phyloP scores from a whole-genome alignment of 1,140 invertebrate genomes.

The Patella vulgata region DNA sequence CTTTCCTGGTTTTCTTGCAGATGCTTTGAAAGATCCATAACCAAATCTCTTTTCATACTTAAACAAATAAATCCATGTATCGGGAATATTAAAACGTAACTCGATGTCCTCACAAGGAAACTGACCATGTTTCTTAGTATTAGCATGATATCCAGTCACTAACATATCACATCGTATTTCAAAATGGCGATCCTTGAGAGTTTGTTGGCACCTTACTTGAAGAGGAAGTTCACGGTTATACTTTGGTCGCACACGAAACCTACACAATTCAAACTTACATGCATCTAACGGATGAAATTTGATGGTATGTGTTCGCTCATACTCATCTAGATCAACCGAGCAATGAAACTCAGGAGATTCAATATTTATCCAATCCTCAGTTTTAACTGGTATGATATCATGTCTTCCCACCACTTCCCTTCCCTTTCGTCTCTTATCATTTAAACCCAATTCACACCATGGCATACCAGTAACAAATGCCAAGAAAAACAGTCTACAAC shows the following conservation, averaged over 20 bases:
- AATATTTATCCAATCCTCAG: constrained; percentile 98
- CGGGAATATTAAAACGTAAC: constrained; percentile 96
- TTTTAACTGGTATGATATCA: constrained; percentile 99
- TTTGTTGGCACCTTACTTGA: constrained; percentile 78
- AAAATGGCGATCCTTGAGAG: constrained; percentile 72
- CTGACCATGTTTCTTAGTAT: constrained; percentile 89
- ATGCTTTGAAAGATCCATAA: constrained; percentile 98
- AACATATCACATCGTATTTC: constrained; percentile 93
- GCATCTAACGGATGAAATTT: constrained; percentile 99
- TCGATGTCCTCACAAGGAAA: constrained; percentile 88
- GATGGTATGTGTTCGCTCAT: constrained; percentile 89
- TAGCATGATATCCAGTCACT: constrained; percentile 95
- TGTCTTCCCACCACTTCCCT: constrained; percentile 98
- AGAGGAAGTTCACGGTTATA: constrained; percentile 97
- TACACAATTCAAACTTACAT: constrained; percentile 87
- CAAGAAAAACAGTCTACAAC: constrained; percentile 94
- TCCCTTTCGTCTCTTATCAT: constrained; percentile 95
- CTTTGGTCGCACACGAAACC: constrained; percentile 95
- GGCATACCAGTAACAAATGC: constrained; percentile 84
- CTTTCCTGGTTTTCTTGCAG: constrained; percentile 81
- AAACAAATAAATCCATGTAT: constrained; percentile 98
- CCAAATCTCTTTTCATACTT: constrained; percentile 98
- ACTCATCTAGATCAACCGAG: constrained; percentile 91
- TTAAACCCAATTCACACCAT: constrained; percentile 95
- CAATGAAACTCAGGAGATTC: constrained; percentile 95